Base-by-base conservation (phyloP, 2,113 vertebrate genomes). In the Alosa alosa region DNA sequence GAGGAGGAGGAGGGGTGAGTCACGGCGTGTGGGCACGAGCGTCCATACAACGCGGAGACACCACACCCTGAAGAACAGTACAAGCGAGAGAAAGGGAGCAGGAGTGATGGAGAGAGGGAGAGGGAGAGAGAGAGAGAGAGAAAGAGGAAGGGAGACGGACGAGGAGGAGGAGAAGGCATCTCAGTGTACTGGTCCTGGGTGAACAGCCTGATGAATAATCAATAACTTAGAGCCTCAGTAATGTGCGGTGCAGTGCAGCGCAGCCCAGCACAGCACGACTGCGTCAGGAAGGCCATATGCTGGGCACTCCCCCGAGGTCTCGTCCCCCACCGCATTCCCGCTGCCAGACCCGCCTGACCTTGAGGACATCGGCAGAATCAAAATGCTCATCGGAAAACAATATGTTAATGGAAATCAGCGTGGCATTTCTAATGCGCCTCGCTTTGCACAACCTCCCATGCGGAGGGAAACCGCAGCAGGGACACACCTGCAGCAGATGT, bases 1-100 rank as follows among this genome's bases (percentile, higher is more conserved):
- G 95, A 85, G 92, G 94, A 75, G 94, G 95, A 39, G 93, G 96
- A 49, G 92, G 92, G 0, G 90, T 93, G 6, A 91, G 91, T 41
- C 92, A 90, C 22, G 90, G 96, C 4, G 92, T 92, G 41, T 99
- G 98, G 98, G 95, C 94, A 45, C 95, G 97, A 20, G 95, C 95
- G 68, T 93, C 96, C 90, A 94, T 96, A 86, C 95, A 94, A 88
- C 97, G 96, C 81, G 98, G 98, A 55, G 97, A 99, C 91, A 97
- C 97, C 83, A 95, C 88, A 90, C 94, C 94, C 89, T 96, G 94
- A 95, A 88, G 50, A 44, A 82, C 75, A 82, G 20, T 39, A 3
- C 31, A 20, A 60, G 55, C 55, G 18, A 22, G 55, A 20, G 46
- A 60, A 22, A 81, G 86, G 84, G n/a, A 87, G 81, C 85, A 81